Conservation (phyloP, 2,797 vertebrate species). For the Erpetoichthys calabaricus region DNA sequence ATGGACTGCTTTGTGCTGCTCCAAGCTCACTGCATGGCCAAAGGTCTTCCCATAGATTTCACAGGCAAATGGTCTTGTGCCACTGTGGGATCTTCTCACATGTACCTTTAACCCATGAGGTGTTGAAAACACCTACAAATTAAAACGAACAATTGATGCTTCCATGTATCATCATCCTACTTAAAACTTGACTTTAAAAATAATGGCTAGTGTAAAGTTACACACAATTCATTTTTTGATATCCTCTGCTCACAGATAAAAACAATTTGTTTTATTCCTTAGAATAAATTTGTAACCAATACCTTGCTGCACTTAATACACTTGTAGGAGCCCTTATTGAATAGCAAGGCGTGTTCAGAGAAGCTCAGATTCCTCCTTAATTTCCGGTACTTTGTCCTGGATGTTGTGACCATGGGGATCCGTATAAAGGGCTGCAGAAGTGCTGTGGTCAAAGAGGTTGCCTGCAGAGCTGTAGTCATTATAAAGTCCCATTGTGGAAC, state of each 20-base stretch:
- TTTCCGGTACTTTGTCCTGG: conserved; percentile 37
- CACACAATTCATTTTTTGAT: no score
- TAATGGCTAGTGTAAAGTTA: no score
- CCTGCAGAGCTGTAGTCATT: conserved; percentile 28
- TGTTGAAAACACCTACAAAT: conserved; percentile 82
- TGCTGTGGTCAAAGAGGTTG: conserved; percentile 29
- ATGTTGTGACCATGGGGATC: conserved; percentile 36
- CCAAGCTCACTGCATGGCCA: conserved; percentile 89
- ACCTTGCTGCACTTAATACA: conserved; percentile 97
- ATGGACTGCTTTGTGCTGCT: conserved; percentile 93
- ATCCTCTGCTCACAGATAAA: no score
- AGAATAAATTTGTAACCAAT: conserved; percentile 10
- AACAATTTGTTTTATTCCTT: no score
- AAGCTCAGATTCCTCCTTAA: conserved; percentile 60
- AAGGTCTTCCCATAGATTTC: conserved; percentile 95
- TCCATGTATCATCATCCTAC: no score
- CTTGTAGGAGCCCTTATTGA: conserved; percentile 72
- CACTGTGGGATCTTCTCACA: conserved; percentile 89
- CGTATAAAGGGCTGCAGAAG: conserved; percentile 37
- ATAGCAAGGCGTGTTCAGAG: conserved; percentile 67
- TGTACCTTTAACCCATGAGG: conserved; percentile 93
- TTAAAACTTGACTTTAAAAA: no score
- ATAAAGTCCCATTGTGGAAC: conserved; percentile 30
- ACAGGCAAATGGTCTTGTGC: conserved; percentile 86
- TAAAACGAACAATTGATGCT: no score